A percentile compares a stretch with the other conserved stretches of the same genome.
Conservation (phyloP, 2,113 vertebrate genomes). For the Microtus ochrogaster region DNA sequence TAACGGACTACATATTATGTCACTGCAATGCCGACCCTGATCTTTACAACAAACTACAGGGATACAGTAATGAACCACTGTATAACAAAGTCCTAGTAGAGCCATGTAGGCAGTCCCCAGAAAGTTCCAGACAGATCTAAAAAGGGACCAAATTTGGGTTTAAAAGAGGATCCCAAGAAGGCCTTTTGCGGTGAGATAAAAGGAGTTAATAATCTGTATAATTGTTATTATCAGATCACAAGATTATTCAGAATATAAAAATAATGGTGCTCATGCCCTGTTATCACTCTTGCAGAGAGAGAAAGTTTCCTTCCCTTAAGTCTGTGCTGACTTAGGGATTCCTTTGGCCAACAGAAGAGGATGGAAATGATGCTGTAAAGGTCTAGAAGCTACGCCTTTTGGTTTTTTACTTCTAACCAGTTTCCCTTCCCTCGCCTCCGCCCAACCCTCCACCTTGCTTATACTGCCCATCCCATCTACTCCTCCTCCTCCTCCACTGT, state of each 20-base stretch:
- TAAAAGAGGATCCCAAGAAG: not conserved
- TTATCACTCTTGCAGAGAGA: not conserved
- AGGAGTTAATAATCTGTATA: not conserved
- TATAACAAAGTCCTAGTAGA: not conserved
- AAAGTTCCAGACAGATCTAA: slow-evolving; percentile 37
- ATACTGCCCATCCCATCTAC: not conserved
- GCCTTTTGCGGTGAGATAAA: not conserved
- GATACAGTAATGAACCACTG: not conserved
- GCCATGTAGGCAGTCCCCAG: not conserved
- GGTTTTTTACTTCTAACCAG: not conserved
- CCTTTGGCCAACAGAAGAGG: not conserved
- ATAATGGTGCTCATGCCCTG: not conserved
- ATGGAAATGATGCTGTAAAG: not conserved
- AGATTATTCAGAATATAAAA: not conserved
- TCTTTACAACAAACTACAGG: not conserved
- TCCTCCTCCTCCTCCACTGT: not conserved
- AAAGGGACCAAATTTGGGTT: not conserved
- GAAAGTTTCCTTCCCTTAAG: not conserved
- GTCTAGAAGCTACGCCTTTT: not conserved
- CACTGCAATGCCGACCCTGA: not conserved
- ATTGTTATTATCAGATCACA: not conserved
- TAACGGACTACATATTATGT: not conserved
- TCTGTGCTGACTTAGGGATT: not conserved
- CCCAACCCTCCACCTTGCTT: not conserved
- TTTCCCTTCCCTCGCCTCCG: not conserved